Conservation (phyloP, 2,888 invertebrate genomes). For the Philereme vetulata region DNA sequence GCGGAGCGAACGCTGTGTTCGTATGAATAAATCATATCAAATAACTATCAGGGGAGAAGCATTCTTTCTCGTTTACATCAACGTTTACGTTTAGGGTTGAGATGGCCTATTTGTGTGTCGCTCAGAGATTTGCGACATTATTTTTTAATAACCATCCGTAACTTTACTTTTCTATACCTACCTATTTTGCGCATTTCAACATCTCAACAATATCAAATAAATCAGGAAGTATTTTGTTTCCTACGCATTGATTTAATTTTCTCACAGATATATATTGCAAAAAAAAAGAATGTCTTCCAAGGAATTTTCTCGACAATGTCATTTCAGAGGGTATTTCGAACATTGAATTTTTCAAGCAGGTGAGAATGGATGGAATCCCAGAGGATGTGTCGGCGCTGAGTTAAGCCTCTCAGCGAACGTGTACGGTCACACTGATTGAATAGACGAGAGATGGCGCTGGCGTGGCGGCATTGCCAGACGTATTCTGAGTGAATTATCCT, state of each 20-base stretch:
- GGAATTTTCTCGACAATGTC: slow-evolving; percentile 31
- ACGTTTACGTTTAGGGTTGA: slow-evolving; percentile 67
- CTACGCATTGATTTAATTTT: slow-evolving; percentile 24
- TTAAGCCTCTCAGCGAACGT: slow-evolving; percentile 61
- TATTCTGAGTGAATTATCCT: slow-evolving; percentile 28
- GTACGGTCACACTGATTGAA: slow-evolving; percentile 58
- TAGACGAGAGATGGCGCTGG: slow-evolving; percentile 30
- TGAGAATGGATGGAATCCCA: slow-evolving; percentile 61
- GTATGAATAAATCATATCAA: slow-evolving; percentile 89
- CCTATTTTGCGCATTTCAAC: slow-evolving; percentile 28
- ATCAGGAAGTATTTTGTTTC: neutral
- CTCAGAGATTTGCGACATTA: slow-evolving; percentile 63
- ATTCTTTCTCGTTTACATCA: slow-evolving; percentile 69
- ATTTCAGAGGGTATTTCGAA: slow-evolving; percentile 47
- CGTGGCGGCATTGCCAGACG: slow-evolving; percentile 27
- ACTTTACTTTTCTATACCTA: slow-evolving; percentile 36
- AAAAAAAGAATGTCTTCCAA: slow-evolving; percentile 25
- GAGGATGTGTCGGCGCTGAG: slow-evolving; percentile 63
- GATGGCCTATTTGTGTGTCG: slow-evolving; percentile 53
- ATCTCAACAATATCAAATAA: neutral
- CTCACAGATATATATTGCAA: slow-evolving; percentile 5
- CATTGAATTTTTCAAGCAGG: slow-evolving; percentile 72
- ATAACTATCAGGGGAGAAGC: slow-evolving; percentile 86
- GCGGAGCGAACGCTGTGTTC: slow-evolving; percentile 57
- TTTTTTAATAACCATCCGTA: slow-evolving; percentile 59